Evolutionary conservation across 2,888 invertebrate genomes (phyloP), one percentile per base, ranked within the genome.

Genomic region (Chaetoderma sp.): DNA sequence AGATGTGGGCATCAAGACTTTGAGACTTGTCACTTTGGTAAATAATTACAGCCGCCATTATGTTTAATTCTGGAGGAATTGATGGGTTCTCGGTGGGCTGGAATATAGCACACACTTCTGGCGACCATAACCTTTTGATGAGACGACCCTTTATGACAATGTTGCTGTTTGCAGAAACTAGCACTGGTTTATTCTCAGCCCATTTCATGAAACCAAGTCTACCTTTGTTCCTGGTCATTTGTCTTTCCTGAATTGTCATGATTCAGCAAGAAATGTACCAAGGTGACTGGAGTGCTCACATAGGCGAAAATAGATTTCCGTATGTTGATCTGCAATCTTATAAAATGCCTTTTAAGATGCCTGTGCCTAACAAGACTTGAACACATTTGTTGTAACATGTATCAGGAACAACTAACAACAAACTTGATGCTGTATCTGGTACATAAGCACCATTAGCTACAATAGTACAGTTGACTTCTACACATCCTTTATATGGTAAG

Each of bases 321-420:
- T 45, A 21, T n/a, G 36, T 33, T 33, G 39, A 13, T 18, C 39
- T 21, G 10, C n/a, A 28, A 8, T 8, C 32, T 6, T 49, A 23
- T 59, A 63, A 30, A 13, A 42, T 10, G 21, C 4, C 4, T n/a
- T 28, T 10, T 13, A 54, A 16, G 1, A 47, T 10, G 21, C 58
- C 49, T 18, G 39, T 58, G 8, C 59, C 59, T 8, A 63, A 21
- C n/a, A 63, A 28, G 16, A 63, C 18, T 10, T 57, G 63, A 25
- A 50, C 52, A 21, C 18, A 5, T 10, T n/a, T 16, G 32, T 59
- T 58, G 25, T 63, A 63, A 23, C 44, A n/a, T 18, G 52, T 59
- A 23, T 58, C 49, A 21, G 59, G 52, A 28, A 63, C 63, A 6
- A 63, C 52, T 3, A 63, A 18, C 6, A 52, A 50, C 13, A 60